phyloP scores from a whole-genome alignment of 2,113 vertebrate genomes.

The Polyodon spathula region DNA sequence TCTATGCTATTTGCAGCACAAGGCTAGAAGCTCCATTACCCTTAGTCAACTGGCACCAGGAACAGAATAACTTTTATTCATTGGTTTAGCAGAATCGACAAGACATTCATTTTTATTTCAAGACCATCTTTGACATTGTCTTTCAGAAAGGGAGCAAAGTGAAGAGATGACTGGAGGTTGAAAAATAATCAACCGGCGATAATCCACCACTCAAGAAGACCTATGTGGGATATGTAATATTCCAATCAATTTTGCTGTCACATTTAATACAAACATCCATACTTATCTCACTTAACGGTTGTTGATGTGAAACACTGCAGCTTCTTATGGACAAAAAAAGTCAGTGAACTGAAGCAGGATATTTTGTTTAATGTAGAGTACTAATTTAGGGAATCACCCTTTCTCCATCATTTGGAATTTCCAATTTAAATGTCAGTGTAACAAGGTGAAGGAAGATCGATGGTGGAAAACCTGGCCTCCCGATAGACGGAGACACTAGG shows the following conservation, averaged over 20 bases:
- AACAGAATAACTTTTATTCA: constrained; percentile 13
- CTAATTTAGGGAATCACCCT: too few relatives aligned
- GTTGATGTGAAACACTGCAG: constrained; percentile 11
- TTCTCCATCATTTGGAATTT: too few relatives aligned
- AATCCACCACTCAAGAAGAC: constrained; percentile 9
- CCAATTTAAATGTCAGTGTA: too few relatives aligned
- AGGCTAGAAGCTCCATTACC: constrained; percentile 16
- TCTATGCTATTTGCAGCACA: constrained; percentile 20
- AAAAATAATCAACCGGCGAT: constrained; percentile 17
- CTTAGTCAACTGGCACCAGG: constrained; percentile 21
- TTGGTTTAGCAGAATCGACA: constrained; percentile 9
- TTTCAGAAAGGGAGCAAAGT: neutral
- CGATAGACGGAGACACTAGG: too few relatives aligned
- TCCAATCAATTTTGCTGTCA: constrained; percentile 13
- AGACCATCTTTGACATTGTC: constrained; percentile 1
- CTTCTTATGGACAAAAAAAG: constrained; percentile 7
- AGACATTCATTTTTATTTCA: constrained; percentile 7
- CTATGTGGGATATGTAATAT: constrained; percentile 12
- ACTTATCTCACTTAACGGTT: constrained; percentile 18
- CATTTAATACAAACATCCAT: constrained; percentile 17
- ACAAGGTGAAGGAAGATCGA: too few relatives aligned
- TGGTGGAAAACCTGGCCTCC: too few relatives aligned
- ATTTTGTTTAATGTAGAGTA: too few relatives aligned
- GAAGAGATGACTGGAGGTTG: constrained; percentile 4
- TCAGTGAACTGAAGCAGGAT: constrained; percentile 8